Base-by-base conservation (phyloP, 2,797 vertebrate species). In the Anguilla megastoma region DNA sequence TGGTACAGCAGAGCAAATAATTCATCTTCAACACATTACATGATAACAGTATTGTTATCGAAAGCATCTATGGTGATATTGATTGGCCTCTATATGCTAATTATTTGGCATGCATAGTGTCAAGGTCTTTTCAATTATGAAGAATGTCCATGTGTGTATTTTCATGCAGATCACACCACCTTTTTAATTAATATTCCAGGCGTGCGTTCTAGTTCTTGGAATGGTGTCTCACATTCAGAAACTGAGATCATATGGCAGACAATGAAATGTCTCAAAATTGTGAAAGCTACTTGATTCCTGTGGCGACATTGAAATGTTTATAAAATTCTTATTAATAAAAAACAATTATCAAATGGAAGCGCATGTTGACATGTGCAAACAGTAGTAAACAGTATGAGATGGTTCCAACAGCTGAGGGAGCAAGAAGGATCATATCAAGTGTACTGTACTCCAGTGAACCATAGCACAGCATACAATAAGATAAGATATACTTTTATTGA, bases 141-240 rank as follows among this genome's bases (percentile, higher is more conserved):
- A 45, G 33, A 79, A 41, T 16, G 33, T 9, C 36, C 33, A 41
- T 45, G 33, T 79, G 74, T 79, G 74, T 45, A 41, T 79, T 45
- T 79, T 79, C 36, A 79, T 79, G 74, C 74, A 79, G 74, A 45
- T 79, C 74, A 79, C 74, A 79, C 74, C 33, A 45, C 45, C 74
- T 33, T 45, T 18, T 79, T 41, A 41, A 79, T 79, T 18, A 41
- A 79, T 79, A 45, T 79, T 79, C 74, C 74, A 45, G 74, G 33
- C 74, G 16, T 79, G 74, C 14, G 8, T 79, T 79, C 74, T 36
- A 5, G 33, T 18, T 14, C 74, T 45, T 45, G 36, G 36, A 45
- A 45, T 79, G 74, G 33, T 45, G 74, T 79, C 74, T 79, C 30
- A 76, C 36, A 76, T 76, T 76, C 27, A 33, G 10, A 33, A 14